Evolutionary conservation across 1,140 invertebrate genomes (phyloP), one percentile per base, ranked within the genome.

Genomic region (Leptopilina clavipes): DNA sequence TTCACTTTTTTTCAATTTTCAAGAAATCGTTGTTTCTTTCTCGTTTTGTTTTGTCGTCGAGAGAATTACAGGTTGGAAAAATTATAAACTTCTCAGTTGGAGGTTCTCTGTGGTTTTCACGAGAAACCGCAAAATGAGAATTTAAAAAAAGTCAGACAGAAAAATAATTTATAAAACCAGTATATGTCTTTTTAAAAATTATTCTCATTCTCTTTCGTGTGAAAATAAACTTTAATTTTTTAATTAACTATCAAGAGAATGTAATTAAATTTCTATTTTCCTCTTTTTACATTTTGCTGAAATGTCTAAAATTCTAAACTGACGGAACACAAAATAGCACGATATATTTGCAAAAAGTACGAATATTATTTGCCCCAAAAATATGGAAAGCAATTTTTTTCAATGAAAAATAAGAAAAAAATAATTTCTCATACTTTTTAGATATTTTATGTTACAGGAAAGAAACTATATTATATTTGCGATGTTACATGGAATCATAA

Each of bases 21-120:
- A 54, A 59, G 85, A n/a, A 31, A 31, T 31, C 1, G 5, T 31
- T 31, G 25, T 31, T 31, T 31, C 25, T 31, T 31, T 31, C 25
- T 31, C n/a, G 25, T 31, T 74, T 70, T 71, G 12, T 14, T 45
- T 45, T 45, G 44, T 10, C 44, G 12, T 45, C 44, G 10, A 45
- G 44, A 5, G 14, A 45, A 45, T 45, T 45, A 45, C 14, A 10
- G 14, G 44, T 45, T 10, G 19, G 19, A 14, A 19, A 59, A 59
- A 59, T 22, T 59, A 25, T 59, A 22, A 59, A 19, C 11, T 59
- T 9, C 22, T 59, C 22, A 25, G 56, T 59, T 59, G 22, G 11
- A 19, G 22, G 56, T 59, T 3, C 11, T 59, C 11, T 59, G 56
- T 22, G 56, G 56, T 59, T 59, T 59, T 59, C 19, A 5, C 12